Evolutionary conservation across 2,797 vertebrate species (phyloP).

Genomic region (Scolopax bukidnonensis): DNA sequence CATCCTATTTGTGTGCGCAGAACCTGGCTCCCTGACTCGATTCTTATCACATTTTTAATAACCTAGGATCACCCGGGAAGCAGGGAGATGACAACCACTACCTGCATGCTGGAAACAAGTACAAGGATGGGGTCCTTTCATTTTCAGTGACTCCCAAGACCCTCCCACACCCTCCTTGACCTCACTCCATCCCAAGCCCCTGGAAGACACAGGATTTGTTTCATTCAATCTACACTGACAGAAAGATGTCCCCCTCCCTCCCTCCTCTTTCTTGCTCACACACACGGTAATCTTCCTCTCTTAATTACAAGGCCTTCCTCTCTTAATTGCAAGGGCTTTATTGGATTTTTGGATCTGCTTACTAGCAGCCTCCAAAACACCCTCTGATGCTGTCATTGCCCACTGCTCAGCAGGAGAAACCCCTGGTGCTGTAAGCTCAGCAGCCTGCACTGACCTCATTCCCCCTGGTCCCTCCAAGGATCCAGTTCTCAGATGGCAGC

Average conservation of each 20-base stretch:
- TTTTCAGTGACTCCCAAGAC: neutral
- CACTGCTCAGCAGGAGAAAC: neutral
- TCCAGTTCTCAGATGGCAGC: fast-evolving
- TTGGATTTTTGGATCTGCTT: neutral
- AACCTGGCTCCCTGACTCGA: neutral
- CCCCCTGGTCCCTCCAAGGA: neutral
- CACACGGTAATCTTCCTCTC: neutral
- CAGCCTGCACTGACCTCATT: neutral
- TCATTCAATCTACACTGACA: neutral
- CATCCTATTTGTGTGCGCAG: neutral
- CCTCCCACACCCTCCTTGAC: fast-evolving
- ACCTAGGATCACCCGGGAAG: neutral
- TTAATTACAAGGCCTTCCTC: neutral
- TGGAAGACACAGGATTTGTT: neutral
- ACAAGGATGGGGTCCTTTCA: neutral
- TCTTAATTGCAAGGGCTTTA: neutral
- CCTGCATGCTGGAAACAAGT: neutral
- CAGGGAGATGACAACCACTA: fast-evolving
- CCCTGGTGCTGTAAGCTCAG: neutral
- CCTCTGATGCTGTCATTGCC: neutral
- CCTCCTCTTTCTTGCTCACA: neutral
- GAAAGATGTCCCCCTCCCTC: neutral
- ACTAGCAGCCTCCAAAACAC: neutral
- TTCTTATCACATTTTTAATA: slow-evolving; percentile 15
- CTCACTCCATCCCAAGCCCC: neutral